Conservation (phyloP, 2,797 vertebrate species). For the Lerista edwardsae region DNA sequence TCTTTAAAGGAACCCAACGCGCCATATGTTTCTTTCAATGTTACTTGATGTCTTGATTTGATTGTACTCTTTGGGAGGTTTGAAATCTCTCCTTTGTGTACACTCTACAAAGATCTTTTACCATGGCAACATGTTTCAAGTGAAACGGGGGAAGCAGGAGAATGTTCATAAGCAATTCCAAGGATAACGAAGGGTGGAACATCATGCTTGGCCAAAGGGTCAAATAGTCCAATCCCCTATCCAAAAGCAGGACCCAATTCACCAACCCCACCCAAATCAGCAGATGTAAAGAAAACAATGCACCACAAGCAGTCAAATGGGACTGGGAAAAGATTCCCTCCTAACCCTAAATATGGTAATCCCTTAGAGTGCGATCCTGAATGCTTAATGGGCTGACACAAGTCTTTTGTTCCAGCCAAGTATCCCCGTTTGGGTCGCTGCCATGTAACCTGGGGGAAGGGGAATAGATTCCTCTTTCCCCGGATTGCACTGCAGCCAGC, state of each 20-base stretch:
- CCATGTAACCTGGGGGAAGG: too few relatives aligned
- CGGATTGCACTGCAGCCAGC: too few relatives aligned
- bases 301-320: background rate
- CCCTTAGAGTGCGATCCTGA: too few relatives aligned
- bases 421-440: too few relatives aligned
- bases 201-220: constrained; percentile 6
- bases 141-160: constrained; percentile 46
- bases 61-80: constrained; percentile 42
- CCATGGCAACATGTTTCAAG: constrained; percentile 7
- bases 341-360: too few relatives aligned
- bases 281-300: background rate
- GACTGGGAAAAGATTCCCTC: background rate
- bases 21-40: constrained; percentile 1
- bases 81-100: constrained; percentile 25
- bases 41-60: constrained; percentile 47
- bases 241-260: background rate
- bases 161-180: constrained; percentile 29
- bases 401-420: too few relatives aligned
- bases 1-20: constrained; percentile 55
- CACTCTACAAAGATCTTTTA: constrained; percentile 51
- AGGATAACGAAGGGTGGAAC: constrained; percentile 7
- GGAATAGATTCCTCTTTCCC: too few relatives aligned
- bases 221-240: background rate
- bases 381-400: too few relatives aligned
- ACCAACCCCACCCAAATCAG: background rate